Evolutionary conservation across 2,888 invertebrate genomes (phyloP), one percentile per base, ranked within the genome.

Genomic region (Liposcelis brunnea): DNA sequence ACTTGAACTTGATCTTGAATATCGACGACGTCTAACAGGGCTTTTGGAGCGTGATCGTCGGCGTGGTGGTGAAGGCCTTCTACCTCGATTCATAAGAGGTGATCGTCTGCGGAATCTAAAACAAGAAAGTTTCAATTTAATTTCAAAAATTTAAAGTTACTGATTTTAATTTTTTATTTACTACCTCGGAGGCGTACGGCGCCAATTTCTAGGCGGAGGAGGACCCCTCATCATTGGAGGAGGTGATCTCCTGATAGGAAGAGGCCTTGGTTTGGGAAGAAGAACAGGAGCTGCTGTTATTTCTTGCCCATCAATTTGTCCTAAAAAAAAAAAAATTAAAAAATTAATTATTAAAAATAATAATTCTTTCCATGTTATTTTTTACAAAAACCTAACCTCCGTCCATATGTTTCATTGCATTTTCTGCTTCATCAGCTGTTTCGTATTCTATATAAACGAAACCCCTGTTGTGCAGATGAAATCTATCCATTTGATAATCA

Each of bases 351-450:
- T 11, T 21, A 49, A 42, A 8, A 18, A 14, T 14, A 40, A 5
- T 34, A 12, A 34, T 7, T 42, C 10, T 31, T 15, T 21, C 15
- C 31, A 47, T 34, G 15, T 19, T n/a, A 36, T 19, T 11, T n/a
- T n/a, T n/a, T 38, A 31, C n/a, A n/a, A n/a, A 12, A 11, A 31
- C 12, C 14, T 2, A 10, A 77, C 84, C 98, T 60, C 95, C 97
- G 66, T 98, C 95, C 97, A 98, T 97, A 59, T 95, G 91, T 63
- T 95, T 95, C 79, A 97, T 89, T 1, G 97, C 97, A 62, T 93
- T 91, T 61, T 95, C 94, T 15, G 97, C 95, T 63, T 95, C 94
- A 53, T 95, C 95, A 0, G 91, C 72, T 45, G 79, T 87, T 52
- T 77, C 80, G 64, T 84, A 98, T 58, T 98, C 97, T 2, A 98